These are phyloP conservation scores for Ageneiosus marmoratus DNA, from an alignment of 2,113 vertebrate genomes.

Conservation along the genomic window DNA sequence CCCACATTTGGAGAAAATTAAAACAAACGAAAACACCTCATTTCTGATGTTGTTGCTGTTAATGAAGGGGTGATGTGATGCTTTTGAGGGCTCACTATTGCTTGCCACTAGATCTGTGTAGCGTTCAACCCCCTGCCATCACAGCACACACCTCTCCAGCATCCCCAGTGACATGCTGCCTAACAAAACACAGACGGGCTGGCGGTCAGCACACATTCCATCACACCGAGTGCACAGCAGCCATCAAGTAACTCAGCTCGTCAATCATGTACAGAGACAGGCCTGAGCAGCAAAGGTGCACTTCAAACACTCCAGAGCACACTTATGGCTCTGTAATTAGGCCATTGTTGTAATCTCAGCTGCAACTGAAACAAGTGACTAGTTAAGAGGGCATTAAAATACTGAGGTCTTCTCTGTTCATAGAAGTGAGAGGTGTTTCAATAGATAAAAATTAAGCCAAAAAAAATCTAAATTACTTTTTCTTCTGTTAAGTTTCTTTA, in stretches of 20 bases:
- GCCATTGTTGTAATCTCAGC: constrained; percentile 54
- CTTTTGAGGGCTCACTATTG: constrained; percentile 46
- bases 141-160: constrained; percentile 57
- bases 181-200: constrained; percentile 70
- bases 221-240: constrained; percentile 42
- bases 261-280: constrained; percentile 60
- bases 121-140: constrained; percentile 43
- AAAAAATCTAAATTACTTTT: neutral
- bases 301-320: constrained; percentile 51
- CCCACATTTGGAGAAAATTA: constrained; percentile 72
- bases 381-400: constrained; percentile 64
- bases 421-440: neutral
- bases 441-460: neutral
- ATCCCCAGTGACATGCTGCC: constrained; percentile 56
- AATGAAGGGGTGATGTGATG: constrained; percentile 67
- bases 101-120: constrained; percentile 34
- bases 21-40: constrained; percentile 74
- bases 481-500: neutral
- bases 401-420: constrained; percentile 4
- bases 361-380: constrained; percentile 49
- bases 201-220: constrained; percentile 58
- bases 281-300: constrained; percentile 29
- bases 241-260: constrained; percentile 61
- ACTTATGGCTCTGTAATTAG: constrained; percentile 61
- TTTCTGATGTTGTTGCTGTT: constrained; percentile 72